phyloP scores from a whole-genome alignment of 1,140 invertebrate genomes.

The Drosophila simulans region DNA sequence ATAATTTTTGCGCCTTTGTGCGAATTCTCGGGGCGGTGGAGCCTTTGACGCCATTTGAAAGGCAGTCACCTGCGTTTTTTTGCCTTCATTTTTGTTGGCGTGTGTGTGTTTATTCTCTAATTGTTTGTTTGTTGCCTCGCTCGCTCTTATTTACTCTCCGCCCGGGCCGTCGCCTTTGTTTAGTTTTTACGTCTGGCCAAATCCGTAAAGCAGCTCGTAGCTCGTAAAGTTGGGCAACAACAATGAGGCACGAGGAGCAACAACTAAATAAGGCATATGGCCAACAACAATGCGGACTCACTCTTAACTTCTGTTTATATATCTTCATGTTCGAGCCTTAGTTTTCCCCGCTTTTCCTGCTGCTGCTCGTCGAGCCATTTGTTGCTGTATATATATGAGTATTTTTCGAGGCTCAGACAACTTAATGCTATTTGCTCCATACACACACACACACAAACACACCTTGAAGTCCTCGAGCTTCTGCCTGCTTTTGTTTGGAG shows the following conservation, averaged over 20 bases:
- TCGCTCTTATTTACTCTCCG: constrained; percentile 31
- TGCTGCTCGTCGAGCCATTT: constrained; percentile 28
- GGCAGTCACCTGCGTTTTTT: constrained; percentile 48
- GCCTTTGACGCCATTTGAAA: constrained; percentile 74
- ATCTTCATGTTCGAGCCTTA: constrained; percentile 55
- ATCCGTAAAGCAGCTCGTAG: constrained; percentile 75
- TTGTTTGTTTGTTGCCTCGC: constrained; percentile 72
- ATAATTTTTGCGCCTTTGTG: constrained; percentile 67
- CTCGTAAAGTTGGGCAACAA: constrained; percentile 73
- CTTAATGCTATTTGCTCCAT: constrained; percentile 79
- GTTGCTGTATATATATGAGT: constrained; percentile 30
- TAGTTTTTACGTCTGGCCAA: constrained; percentile 79
- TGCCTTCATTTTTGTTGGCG: constrained; percentile 41
- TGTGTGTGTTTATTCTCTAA: constrained; percentile 54
- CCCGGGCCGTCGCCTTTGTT: constrained; percentile 60
- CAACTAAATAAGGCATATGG: constrained; percentile 75
- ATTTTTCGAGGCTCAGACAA: constrained; percentile 72
- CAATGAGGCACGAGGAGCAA: constrained; percentile 61
- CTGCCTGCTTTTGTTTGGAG: constrained; percentile 67
- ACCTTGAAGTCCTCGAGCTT: constrained; percentile 12
- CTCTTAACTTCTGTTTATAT: constrained; percentile 31
- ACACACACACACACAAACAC: constrained; percentile 39
- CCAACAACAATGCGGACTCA: constrained; percentile 51
- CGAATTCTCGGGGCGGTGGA: constrained; percentile 22
- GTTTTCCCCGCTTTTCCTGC: constrained; percentile 13